Base-by-base conservation (phyloP, 2,797 vertebrate species). In the Rhincodon typus region DNA sequence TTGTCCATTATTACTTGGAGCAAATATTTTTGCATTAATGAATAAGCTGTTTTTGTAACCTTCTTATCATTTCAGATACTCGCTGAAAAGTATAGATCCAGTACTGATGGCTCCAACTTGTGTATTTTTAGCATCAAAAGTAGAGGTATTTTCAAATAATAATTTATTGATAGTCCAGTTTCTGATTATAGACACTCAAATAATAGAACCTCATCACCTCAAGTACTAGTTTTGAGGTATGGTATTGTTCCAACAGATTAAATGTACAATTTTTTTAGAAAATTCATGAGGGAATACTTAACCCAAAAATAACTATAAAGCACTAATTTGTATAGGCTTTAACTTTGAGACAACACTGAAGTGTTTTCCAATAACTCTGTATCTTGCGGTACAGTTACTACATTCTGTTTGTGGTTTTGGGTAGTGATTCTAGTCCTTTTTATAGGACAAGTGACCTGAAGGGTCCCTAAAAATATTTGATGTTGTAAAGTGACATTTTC, bases 41-140 rank as follows among this genome's bases (percentile, higher is more conserved):
- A 95, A 27, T 38, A 7, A 74, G 53, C 46, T 95, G 17, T 77
- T 74, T 57, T 3, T 77, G 70, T 3, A 3, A 95, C 57, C 23
- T 90, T 95, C 97, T 96, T 97, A 95, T 96, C 94, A 96, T 97
- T 97, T 96, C 97, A 99, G 99, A 97, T 99, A 99, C 97, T 99
- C 99, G 96, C 97, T 99, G 97, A 99, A 99, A 98, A 99, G 99
- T 97, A 99, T 99, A 97, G 99, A 99, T 97, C 99, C 99, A 95
- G 99, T 99, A 96, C 98, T 99, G 97, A 99, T 99, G 99, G 99
- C 99, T 97, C 99, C 99, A 96, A 99, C 99, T n/a, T 99, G 99
- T 98, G 99, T 99, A 96, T 99, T 99, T 97, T 98, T 99, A 97
- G 99, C 99, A 97, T 99, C 99, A 97, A 99, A 99, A 98, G 99